Conservation (phyloP, 2,797 vertebrate species). For the Sparidentex hasta region DNA sequence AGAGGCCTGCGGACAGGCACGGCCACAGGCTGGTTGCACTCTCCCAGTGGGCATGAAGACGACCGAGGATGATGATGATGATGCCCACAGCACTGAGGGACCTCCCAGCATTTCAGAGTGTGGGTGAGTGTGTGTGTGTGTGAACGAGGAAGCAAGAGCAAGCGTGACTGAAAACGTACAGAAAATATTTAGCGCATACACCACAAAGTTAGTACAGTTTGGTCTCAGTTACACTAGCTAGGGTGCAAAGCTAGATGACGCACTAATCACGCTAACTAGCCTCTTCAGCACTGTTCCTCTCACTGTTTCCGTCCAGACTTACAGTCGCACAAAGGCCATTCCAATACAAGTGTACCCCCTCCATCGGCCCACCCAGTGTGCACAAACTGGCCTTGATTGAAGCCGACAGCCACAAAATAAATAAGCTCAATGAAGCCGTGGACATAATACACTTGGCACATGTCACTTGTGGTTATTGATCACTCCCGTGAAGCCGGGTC, state of each 20-base stretch:
- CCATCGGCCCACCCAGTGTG: slow-evolving; percentile 54
- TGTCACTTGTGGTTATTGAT: slow-evolving; percentile 82
- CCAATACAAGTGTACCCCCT: slow-evolving; percentile 13
- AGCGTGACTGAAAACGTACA: slow-evolving; percentile 31
- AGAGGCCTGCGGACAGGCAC: slow-evolving; percentile 84
- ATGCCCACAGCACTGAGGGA: slow-evolving; percentile 88
- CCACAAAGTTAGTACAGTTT: slow-evolving; percentile 6
- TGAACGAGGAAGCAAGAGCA: slow-evolving; percentile 23
- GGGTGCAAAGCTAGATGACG: slow-evolving; percentile 19
- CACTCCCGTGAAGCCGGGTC: slow-evolving; percentile 61
- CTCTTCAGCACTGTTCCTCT: slow-evolving; percentile 8
- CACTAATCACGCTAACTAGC: slow-evolving; percentile 16
- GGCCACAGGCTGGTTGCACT: slow-evolving; percentile 85
- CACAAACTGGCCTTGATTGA: slow-evolving; percentile 76
- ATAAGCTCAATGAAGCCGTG: slow-evolving; percentile 80
- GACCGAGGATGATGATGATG: slow-evolving; percentile 85
- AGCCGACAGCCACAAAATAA: slow-evolving; percentile 83
- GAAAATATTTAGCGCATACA: neutral
- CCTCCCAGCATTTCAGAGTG: slow-evolving; percentile 89
- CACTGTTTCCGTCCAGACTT: slow-evolving; percentile 19
- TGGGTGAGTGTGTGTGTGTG: slow-evolving; percentile 89
- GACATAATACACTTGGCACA: slow-evolving; percentile 83
- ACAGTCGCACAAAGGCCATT: slow-evolving; percentile 27
- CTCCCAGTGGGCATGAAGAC: slow-evolving; percentile 89
- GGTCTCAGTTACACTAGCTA: neutral